phyloP scores from a whole-genome alignment of 1,140 invertebrate genomes.

The Phocides pigmalion region DNA sequence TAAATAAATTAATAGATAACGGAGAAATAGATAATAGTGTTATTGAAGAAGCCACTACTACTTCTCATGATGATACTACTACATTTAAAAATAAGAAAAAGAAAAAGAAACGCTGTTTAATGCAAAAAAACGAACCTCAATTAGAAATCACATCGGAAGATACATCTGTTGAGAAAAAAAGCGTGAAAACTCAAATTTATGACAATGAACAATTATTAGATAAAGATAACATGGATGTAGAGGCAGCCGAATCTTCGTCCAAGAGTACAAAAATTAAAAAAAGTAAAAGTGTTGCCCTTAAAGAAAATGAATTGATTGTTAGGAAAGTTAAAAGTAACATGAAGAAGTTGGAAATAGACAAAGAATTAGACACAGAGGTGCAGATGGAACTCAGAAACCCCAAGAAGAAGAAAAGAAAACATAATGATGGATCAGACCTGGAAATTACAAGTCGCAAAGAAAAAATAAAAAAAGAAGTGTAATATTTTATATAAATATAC shows the following conservation, averaged over 20 bases:
- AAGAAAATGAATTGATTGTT: background rate
- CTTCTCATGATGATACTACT: constrained; percentile 24
- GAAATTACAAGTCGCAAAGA: background rate
- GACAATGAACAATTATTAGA: background rate
- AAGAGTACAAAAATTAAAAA: constrained; percentile 4
- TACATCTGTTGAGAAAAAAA: background rate
- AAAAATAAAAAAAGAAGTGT: background rate
- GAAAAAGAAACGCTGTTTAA: constrained; percentile 32
- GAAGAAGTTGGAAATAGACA: background rate
- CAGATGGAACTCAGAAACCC: background rate
- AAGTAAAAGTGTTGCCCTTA: background rate
- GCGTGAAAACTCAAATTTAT: background rate
- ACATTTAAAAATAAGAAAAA: constrained; percentile 35
- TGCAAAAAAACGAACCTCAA: constrained; percentile 30
- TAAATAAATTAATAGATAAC: constrained; percentile 44
- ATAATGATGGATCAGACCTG: background rate
- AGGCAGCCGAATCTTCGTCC: background rate
- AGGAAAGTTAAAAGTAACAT: background rate
- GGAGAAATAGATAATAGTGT: constrained; percentile 23
- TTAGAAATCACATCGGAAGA: background rate
- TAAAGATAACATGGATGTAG: background rate
- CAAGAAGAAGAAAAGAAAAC: constrained; percentile 1
- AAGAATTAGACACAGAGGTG: background rate
- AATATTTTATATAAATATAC: background rate
- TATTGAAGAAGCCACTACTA: constrained; percentile 36